Conservation (phyloP, 2,113 vertebrate species). For the Syrmaticus mikado region DNA sequence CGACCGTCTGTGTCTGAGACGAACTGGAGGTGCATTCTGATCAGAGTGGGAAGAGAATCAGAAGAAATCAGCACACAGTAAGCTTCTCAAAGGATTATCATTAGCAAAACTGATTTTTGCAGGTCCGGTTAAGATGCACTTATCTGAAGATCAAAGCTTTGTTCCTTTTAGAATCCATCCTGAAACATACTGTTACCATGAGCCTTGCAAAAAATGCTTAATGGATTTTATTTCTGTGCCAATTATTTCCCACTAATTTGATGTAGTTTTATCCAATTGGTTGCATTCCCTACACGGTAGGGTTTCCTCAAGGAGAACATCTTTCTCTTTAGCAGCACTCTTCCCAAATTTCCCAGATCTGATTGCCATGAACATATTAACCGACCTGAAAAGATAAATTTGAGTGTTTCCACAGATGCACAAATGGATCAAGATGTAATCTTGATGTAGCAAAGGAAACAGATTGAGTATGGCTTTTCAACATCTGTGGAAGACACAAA, state of each 20-base stretch:
- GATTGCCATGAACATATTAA: not conserved
- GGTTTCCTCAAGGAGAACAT: not conserved
- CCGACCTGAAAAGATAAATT: not conserved
- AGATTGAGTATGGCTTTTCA: not conserved
- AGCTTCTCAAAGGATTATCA: not conserved
- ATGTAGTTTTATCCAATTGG: not conserved
- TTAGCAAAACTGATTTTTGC: conserved; percentile 19
- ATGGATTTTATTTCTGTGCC: not conserved
- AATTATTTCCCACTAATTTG: not conserved
- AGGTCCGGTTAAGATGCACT: conserved; percentile 19
- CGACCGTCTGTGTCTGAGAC: conserved; percentile 84
- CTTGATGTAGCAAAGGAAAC: not conserved
- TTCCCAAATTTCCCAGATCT: not conserved
- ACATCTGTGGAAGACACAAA: not conserved
- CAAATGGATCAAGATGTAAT: not conserved
- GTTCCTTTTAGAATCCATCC: not conserved
- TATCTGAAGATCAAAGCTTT: not conserved
- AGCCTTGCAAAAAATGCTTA: not conserved
- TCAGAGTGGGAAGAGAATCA: conserved; percentile 67
- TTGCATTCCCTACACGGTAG: not conserved
- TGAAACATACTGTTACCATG: not conserved
- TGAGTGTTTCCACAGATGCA: not conserved
- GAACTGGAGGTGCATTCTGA: conserved; percentile 83
- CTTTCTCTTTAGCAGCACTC: not conserved
- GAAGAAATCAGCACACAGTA: conserved; percentile 61